Conservation (phyloP, 1,140 invertebrate genomes). For the Zaprionus vittiger region DNA sequence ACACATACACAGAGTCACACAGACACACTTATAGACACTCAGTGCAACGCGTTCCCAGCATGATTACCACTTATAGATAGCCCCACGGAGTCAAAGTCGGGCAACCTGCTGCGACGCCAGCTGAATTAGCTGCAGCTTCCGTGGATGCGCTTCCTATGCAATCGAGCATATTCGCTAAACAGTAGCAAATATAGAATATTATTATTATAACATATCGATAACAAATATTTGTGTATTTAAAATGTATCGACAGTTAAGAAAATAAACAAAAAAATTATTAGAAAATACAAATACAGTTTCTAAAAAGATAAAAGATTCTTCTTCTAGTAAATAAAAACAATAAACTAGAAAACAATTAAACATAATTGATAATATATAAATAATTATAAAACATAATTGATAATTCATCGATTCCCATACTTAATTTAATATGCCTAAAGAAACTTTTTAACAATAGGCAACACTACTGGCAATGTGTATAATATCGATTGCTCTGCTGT, state of each 20-base stretch:
- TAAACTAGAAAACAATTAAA: too few species aligned
- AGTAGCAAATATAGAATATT: neutral
- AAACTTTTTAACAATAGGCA: too few species aligned
- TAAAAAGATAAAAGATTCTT: too few species aligned
- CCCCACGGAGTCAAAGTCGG: constrained; percentile 19
- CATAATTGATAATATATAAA: too few species aligned
- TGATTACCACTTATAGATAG: constrained; percentile 79
- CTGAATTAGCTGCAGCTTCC: constrained; percentile 65
- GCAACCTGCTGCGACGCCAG: constrained; percentile 77
- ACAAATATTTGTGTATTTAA: neutral
- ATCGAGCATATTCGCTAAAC: constrained; percentile 19
- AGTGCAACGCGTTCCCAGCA: constrained; percentile 66
- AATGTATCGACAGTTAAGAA: neutral
- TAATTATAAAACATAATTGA: too few species aligned
- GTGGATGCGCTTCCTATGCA: constrained; percentile 12
- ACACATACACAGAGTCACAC: constrained; percentile 16
- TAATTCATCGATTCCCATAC: too few species aligned
- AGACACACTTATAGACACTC: neutral
- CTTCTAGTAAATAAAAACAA: too few species aligned
- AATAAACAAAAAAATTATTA: neutral
- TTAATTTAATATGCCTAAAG: too few species aligned
- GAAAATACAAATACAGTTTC: neutral
- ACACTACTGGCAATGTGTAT: too few species aligned
- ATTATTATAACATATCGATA: neutral
- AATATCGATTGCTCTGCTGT: too few species aligned